Evolutionary conservation across 2,888 invertebrate genomes (phyloP).

Genomic region (Scelioninae gen. 1): DNA sequence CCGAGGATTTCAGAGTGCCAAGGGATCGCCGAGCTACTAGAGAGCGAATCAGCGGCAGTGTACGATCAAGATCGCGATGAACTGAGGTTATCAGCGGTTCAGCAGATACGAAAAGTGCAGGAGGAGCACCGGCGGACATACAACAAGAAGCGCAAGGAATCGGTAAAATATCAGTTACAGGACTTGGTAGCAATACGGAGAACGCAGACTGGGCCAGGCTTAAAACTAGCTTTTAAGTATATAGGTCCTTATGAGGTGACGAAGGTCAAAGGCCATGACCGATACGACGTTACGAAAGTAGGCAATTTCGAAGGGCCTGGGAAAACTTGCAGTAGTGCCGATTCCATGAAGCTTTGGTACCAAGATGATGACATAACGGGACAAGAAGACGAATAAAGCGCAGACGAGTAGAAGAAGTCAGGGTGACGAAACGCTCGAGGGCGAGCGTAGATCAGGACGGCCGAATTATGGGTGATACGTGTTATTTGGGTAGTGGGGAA

Average conservation of each 20-base stretch:
- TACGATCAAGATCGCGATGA: neutral
- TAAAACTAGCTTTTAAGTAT: constrained; percentile 2
- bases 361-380: too few species aligned
- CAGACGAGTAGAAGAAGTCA: too few species aligned
- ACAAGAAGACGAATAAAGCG: too few species aligned
- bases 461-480: too few species aligned
- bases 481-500: too few species aligned
- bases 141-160: neutral
- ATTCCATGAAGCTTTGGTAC: too few species aligned
- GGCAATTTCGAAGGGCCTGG: neutral
- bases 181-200: neutral
- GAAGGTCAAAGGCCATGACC: neutral
- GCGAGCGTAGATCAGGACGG: too few species aligned
- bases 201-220: neutral
- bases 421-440: too few species aligned
- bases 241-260: constrained; percentile 5
- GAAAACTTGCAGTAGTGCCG: neutral
- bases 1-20: neutral
- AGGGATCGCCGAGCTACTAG: neutral
- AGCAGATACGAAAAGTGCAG: neutral
- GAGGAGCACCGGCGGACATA: neutral
- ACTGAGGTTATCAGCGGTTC: neutral
- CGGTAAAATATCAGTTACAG: neutral
- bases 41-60: neutral
- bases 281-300: neutral